Conservation (phyloP, 2,888 invertebrate species). For the Agrochola lychnidis region DNA sequence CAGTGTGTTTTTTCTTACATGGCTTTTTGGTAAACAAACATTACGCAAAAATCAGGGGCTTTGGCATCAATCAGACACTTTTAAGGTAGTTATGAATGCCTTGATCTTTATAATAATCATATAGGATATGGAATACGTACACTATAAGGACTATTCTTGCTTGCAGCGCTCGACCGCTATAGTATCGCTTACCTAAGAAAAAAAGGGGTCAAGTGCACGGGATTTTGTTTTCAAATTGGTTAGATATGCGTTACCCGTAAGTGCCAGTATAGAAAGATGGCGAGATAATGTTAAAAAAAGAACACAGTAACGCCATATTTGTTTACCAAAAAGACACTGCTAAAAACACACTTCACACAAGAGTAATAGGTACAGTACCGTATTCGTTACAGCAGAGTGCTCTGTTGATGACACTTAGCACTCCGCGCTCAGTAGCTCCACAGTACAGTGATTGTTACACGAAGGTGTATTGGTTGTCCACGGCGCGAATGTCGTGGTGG, state of each 20-base stretch:
- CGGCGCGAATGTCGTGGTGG: constrained; percentile 91
- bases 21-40: constrained; percentile 24
- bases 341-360: constrained; percentile 42
- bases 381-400: constrained; percentile 56
- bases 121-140: no score
- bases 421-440: constrained; percentile 43
- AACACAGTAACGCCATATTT: background rate
- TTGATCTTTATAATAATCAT: no score
- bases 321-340: constrained; percentile 3
- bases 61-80: background rate
- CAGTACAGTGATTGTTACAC: constrained; percentile 71
- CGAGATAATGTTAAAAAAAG: background rate
- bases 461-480: constrained; percentile 95
- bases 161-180: no score
- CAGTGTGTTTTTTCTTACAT: constrained; percentile 6
- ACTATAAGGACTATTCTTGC: background rate
- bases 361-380: constrained; percentile 52
- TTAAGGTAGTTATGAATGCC: no score
- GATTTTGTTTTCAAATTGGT: no score
- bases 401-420: constrained; percentile 26
- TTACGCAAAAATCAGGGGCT: background rate
- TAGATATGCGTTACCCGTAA: no score
- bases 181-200: no score
- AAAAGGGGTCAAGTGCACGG: no score
- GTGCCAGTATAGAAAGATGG: background rate